Evolutionary conservation across 2,888 invertebrate genomes (phyloP), one percentile per base, ranked within the genome.

Genomic region (Drosophila falleni): DNA sequence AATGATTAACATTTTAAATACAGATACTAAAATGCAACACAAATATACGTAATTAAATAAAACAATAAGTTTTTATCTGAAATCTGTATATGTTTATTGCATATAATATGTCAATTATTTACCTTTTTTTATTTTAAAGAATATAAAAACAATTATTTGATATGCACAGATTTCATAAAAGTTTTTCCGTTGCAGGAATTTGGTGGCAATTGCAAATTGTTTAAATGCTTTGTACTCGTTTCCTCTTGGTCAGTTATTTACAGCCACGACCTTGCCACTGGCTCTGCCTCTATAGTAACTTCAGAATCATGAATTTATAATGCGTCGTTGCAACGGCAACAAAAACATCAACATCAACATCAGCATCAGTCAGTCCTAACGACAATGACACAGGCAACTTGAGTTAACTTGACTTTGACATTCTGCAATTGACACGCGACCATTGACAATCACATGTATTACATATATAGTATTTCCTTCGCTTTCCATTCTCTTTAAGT

Each of bases 281-380:
- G 15, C 51, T 11, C 15, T 62, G 39, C 16, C n/a, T 23, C 41
- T 37, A 31, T 39, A 50, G 31, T 50, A 55, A 29, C 62, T 63
- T 44, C 64, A 53, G 63, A 64, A 67, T 66, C 76, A 65, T 80
- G 81, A 75, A 80, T 81, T 69, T 53, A 50, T 81, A 66, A 79
- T 67, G 62, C 72, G 49, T 16, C 16, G 44, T 42, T 62, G 55
- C 55, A 64, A 50, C 51, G 53, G 46, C 44, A 56, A 47, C 49
- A 55, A 13, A n/a, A 15, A 26, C 19, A 19, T 16, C 29, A 31
- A 50, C 33, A 54, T 42, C 54, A 15, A 26, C 19, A 19, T 16
- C 29, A 31, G 54, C 33, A 54, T 42, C 54, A 11, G n/a, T 37
- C 26, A 16, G 16, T 31, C 9, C 42, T 19, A 42, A 54, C 35